Conservation (phyloP, 2,888 invertebrate genomes). For the Spilarctia lutea region DNA sequence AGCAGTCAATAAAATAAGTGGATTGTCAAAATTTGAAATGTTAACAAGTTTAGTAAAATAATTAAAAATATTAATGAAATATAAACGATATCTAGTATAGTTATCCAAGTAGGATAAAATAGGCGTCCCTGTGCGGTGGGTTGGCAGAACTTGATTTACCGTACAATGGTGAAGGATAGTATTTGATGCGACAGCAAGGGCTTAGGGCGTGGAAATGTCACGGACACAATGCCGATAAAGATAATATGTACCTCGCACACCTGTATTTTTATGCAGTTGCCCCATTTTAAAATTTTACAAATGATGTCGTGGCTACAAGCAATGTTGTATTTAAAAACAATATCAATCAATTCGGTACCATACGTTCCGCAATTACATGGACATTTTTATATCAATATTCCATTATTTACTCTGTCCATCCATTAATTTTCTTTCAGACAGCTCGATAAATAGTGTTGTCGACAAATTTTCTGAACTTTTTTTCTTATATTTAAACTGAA, state of each 20-base stretch:
- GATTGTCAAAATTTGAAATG: no score
- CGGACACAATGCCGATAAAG: slow-evolving; percentile 70
- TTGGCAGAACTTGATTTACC: slow-evolving; percentile 18
- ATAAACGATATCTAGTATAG: background rate
- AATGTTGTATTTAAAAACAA: background rate
- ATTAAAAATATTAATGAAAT: no score
- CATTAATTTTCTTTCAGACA: background rate
- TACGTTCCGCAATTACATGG: background rate
- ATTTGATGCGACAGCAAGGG: slow-evolving; percentile 55
- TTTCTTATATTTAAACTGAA: no score
- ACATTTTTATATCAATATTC: no score
- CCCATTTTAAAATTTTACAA: background rate
- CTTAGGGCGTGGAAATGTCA: slow-evolving; percentile 78
- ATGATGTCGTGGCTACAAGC: background rate
- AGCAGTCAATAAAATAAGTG: no score
- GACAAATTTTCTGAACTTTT: background rate
- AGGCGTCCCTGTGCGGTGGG: background rate
- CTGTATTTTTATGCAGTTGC: slow-evolving; percentile 17
- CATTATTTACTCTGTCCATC: background rate
- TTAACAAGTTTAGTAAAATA: no score
- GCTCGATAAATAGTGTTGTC: background rate
- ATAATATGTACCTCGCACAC: slow-evolving; percentile 57
- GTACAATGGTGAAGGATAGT: slow-evolving; percentile 47
- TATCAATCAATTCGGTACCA: background rate
- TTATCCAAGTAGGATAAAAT: background rate